Evolutionary conservation across 2,888 invertebrate species (phyloP), one percentile per base, ranked within the genome.

Genomic region (Stenichneumon culpator): DNA sequence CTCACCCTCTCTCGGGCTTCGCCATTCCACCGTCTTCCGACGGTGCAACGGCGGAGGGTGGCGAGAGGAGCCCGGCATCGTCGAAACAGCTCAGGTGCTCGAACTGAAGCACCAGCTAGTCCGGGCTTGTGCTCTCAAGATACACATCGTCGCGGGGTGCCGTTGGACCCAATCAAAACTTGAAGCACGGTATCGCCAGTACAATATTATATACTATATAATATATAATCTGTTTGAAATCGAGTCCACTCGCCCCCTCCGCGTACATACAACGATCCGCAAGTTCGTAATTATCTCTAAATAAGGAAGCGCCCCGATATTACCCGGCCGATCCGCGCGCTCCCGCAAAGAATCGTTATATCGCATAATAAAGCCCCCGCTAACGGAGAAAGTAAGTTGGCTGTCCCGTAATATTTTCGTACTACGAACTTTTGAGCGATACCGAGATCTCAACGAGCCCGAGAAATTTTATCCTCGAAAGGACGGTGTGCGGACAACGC

Each of bases 251-350:
- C 19, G 52, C 36, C 65, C n/a, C 5, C 5, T 52, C 2, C 22
- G 14, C 54, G 14, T 22, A 25, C 65, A 57, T 75, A 65, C 67
- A 75, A 50, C 75, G 70, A 57, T 79, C 60, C 70, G 79, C 81
- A 79, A 88, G 86, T 87, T 91, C 83, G 89, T 90, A 90, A 91
- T 91, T 91, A 91, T 92, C 87, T 86, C 79, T 87, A 88, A 90
- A 90, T 90, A 89, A 90, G 88, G 86, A 88, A 88, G 79, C 82
- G 84, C 68, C 11, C 50, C 22, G 57, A 16, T 25, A 22, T 69
- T 36, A n/a, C 39, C 28, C 36, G 65, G 25, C 60, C 19, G 47
- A 14, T 50, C 28, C 16, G 19, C 60, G 77, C 2, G n/a, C 60
- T 47, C 54, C 54, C 4, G 44, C 68, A 25, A 80, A 73, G 52